A percentile compares a stretch with the other conserved stretches of the same genome.
These are phyloP conservation scores for Penaeus japonicus DNA, from an alignment of 1,140 invertebrate genomes.

Conservation along the genomic window DNA sequence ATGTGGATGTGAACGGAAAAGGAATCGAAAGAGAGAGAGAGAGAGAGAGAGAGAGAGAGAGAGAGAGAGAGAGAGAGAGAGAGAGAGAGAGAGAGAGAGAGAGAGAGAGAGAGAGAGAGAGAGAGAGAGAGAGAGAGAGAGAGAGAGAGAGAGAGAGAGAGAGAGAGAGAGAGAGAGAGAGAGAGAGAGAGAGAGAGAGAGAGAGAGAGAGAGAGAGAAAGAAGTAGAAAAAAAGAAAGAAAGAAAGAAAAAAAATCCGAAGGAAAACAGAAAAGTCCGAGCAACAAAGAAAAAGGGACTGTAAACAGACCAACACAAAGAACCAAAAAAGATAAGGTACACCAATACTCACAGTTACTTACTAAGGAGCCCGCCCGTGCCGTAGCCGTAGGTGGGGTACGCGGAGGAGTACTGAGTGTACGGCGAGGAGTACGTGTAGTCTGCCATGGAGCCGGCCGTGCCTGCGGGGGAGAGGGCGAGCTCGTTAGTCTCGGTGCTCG, in stretches of 20 bases:
- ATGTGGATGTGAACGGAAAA: too few relatives aligned
- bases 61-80: too few relatives aligned
- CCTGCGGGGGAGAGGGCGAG: slow-evolving; percentile 60
- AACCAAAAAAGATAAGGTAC: slow-evolving; percentile 63
- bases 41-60: too few relatives aligned
- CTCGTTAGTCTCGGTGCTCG: not conserved
- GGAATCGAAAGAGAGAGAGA: too few relatives aligned
- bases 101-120: too few relatives aligned
- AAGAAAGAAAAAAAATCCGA: not conserved
- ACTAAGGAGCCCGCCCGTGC: slow-evolving; percentile 79
- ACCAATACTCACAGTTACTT: slow-evolving; percentile 79
- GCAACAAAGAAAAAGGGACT: not conserved
- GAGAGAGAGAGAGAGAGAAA: too few relatives aligned
- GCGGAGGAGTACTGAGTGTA: slow-evolving; percentile 78
- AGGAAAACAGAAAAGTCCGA: not conserved
- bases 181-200: too few relatives aligned
- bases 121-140: too few relatives aligned
- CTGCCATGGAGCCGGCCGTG: slow-evolving; percentile 68
- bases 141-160: too few relatives aligned
- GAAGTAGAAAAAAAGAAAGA: too few relatives aligned
- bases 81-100: too few relatives aligned
- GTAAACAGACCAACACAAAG: slow-evolving; percentile 21
- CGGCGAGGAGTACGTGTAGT: slow-evolving; percentile 78
- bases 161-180: too few relatives aligned
- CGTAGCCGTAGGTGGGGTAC: slow-evolving; percentile 78